phyloP scores from a whole-genome alignment of 2,797 vertebrate genomes.

The Oryzias sinensis region DNA sequence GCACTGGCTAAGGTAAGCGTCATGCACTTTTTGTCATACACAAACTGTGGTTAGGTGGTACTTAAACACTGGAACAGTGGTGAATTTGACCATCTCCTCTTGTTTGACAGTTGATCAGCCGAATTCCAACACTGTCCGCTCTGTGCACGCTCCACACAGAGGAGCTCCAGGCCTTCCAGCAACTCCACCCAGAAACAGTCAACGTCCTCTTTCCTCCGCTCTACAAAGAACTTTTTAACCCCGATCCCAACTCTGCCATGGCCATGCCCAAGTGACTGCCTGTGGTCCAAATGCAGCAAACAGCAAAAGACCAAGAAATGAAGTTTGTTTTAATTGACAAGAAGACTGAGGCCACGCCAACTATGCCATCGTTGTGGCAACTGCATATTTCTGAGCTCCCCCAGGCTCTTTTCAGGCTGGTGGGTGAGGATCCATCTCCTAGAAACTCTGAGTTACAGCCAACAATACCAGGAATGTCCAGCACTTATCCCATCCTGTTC shows the following conservation, averaged over 20 bases:
- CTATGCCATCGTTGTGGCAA: constrained; percentile 40
- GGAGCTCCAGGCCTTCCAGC: constrained; percentile 98
- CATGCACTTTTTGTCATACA: neutral
- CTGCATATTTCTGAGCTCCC: constrained; percentile 42
- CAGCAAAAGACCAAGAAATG: constrained; percentile 66
- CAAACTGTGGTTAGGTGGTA: no score
- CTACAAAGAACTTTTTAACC: constrained; percentile 99
- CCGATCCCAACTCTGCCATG: constrained; percentile 92
- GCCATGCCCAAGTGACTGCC: constrained; percentile 91
- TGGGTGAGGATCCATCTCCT: constrained; percentile 50
- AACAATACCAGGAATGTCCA: constrained; percentile 97
- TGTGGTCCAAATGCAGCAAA: constrained; percentile 45
- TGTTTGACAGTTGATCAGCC: constrained; percentile 90
- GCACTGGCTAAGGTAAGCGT: constrained; percentile 90
- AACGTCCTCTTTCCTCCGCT: constrained; percentile 97
- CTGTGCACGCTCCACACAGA: constrained; percentile 98
- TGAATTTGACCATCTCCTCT: constrained; percentile 26
- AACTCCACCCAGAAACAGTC: constrained; percentile 97
- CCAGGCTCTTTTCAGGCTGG: constrained; percentile 30
- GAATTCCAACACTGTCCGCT: constrained; percentile 95
- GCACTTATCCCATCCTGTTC: constrained; percentile 96
- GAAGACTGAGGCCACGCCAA: constrained; percentile 15
- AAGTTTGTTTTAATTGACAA: constrained; percentile 57
- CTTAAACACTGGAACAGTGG: neutral
- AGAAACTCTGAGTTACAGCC: constrained; percentile 71